These are phyloP conservation scores for Potamarius usumacintae DNA, from an alignment of 2,113 vertebrate species.

Conservation along the genomic window DNA sequence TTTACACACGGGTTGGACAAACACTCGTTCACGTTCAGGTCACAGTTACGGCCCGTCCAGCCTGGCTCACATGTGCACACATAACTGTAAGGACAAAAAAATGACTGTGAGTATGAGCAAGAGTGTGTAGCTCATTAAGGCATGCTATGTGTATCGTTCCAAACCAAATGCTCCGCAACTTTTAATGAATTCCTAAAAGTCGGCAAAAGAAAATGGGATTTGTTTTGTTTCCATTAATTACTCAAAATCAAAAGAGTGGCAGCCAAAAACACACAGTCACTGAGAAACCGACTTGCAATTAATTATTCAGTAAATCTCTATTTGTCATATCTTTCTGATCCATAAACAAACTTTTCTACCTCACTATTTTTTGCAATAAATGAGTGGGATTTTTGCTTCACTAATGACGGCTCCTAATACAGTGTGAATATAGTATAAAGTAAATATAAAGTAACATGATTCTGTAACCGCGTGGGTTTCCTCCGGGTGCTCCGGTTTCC, in stretches of 20 bases:
- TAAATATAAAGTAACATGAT: neutral
- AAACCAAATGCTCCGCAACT: neutral
- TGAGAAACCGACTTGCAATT: neutral
- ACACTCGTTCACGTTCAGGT: constrained; percentile 90
- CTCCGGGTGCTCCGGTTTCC: no score
- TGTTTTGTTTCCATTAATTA: neutral
- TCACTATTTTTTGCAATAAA: neutral
- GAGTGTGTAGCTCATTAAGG: neutral
- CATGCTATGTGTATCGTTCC: neutral
- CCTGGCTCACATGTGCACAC: constrained; percentile 87
- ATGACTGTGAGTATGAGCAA: neutral
- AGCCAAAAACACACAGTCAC: neutral
- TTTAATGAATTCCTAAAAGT: neutral
- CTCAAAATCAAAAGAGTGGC: neutral
- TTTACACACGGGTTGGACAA: constrained; percentile 92
- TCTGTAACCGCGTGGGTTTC: no score
- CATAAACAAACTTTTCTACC: no score
- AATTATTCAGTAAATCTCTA: neutral
- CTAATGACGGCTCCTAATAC: neutral
- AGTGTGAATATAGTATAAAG: no score
- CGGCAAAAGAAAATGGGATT: neutral
- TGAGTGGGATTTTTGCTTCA: no score
- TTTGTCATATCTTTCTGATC: neutral
- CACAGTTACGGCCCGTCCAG: constrained; percentile 89
- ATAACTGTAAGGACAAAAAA: constrained; percentile 70